Conservation (phyloP, 2,888 invertebrate species). For the Buathra laborator region DNA sequence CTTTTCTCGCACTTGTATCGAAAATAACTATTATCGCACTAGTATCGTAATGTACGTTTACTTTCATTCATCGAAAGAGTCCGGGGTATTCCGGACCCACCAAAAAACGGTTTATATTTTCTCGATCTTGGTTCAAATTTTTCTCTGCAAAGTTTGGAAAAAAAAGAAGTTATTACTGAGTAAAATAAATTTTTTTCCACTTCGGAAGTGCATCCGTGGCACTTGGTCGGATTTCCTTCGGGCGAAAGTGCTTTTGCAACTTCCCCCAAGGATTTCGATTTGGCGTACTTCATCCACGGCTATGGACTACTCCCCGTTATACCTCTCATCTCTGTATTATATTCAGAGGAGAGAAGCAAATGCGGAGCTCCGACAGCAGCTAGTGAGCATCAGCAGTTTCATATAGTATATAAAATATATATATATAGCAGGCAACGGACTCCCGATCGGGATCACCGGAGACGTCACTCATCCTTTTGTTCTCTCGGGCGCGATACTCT, state of each 20-base stretch:
- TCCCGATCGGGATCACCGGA: constrained; percentile 79
- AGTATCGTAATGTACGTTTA: too few relatives aligned
- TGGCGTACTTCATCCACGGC: not conserved
- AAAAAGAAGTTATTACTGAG: too few relatives aligned
- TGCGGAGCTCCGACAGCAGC: constrained; percentile 58
- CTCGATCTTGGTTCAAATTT: too few relatives aligned
- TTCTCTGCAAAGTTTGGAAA: too few relatives aligned
- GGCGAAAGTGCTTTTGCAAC: not conserved
- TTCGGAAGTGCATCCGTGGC: not conserved
- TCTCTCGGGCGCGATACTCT: constrained; percentile 74
- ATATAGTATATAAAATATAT: too few relatives aligned
- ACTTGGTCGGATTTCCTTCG: not conserved
- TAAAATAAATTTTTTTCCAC: not conserved
- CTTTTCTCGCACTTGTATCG: too few relatives aligned
- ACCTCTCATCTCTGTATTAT: constrained; percentile 55
- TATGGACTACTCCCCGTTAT: constrained; percentile 14
- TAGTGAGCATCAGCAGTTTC: constrained; percentile 58
- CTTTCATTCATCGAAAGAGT: too few relatives aligned
- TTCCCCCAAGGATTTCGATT: constrained; percentile 10
- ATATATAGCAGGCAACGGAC: constrained; percentile 57
- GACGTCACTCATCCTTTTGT: constrained; percentile 82
- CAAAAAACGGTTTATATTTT: too few relatives aligned
- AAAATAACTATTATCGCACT: too few relatives aligned
- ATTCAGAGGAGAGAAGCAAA: constrained; percentile 54
- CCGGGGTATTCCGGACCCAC: too few relatives aligned